A percentile compares a stretch with the other conserved stretches of the same genome.
Evolutionary conservation across 1,140 invertebrate species (phyloP).

Genomic region (Calycopis cecrops): DNA sequence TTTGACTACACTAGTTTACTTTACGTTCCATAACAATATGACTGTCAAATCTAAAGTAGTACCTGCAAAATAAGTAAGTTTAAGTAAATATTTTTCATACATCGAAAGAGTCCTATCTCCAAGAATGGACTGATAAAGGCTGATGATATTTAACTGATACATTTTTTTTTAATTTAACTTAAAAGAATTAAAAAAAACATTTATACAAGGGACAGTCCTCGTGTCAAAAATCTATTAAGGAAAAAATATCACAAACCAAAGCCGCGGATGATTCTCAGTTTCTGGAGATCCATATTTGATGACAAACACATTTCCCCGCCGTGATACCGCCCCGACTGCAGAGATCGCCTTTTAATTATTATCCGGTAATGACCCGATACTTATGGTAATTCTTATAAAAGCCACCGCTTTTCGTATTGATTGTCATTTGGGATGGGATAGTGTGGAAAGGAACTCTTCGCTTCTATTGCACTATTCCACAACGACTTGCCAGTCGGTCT

Average conservation of each 20-base stretch:
- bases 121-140: no score
- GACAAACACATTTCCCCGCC: constrained; percentile 14
- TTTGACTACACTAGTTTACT: no score
- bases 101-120: neutral
- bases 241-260: neutral
- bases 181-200: no score
- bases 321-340: neutral
- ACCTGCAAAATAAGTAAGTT: no score
- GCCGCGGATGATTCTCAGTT: constrained; percentile 14
- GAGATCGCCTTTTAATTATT: constrained; percentile 16
- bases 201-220: no score
- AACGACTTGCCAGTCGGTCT: no score
- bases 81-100: neutral
- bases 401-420: constrained; percentile 33
- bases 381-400: constrained; percentile 47
- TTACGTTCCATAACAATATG: no score
- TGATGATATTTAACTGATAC: no score
- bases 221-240: neutral
- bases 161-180: no score
- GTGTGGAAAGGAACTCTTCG: constrained; percentile 22
- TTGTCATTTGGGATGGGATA: constrained; percentile 28
- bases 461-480: no score
- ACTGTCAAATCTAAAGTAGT: no score
- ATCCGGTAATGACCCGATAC: constrained; percentile 14
- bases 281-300: constrained; percentile 16